Percentiles rank a stretch among this genome's conserved stretches.
These are phyloP conservation scores for Stegostoma tigrinum DNA, from an alignment of 2,113 vertebrate species.

Conservation along the genomic window DNA sequence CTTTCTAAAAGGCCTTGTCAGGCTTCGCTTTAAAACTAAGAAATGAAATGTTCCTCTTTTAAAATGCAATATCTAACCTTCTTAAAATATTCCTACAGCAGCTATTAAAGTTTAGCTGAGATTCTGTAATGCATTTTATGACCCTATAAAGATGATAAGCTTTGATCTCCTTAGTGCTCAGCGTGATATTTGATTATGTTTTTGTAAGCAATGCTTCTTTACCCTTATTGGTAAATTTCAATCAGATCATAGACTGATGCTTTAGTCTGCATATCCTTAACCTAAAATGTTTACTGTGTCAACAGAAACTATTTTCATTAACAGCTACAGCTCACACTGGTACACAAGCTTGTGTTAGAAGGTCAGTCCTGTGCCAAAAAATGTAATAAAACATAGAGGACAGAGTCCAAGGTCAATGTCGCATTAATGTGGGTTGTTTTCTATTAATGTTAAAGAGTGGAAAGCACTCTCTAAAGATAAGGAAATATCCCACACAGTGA, in stretches of 20 bases:
- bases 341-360: no score
- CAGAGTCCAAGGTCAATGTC: background rate
- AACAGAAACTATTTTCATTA: background rate
- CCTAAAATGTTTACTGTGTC: background rate
- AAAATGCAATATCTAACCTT: background rate
- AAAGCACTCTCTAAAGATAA: background rate
- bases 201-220: background rate
- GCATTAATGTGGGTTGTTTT: background rate
- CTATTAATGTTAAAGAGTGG: background rate
- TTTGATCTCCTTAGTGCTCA: background rate
- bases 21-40: background rate
- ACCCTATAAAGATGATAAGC: background rate
- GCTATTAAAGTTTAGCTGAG: background rate
- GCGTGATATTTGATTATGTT: background rate
- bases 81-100: background rate
- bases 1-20: background rate
- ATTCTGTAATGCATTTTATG: slow-evolving; percentile 18
- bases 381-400: background rate
- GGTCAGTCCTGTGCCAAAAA: no score
- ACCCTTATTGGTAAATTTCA: background rate
- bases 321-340: no score
- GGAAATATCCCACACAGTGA: background rate
- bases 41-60: slow-evolving; percentile 15
- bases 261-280: background rate
- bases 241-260: background rate